These are phyloP conservation scores for Pipra filicauda DNA, from an alignment of 2,113 vertebrate genomes.

Conservation along the genomic window DNA sequence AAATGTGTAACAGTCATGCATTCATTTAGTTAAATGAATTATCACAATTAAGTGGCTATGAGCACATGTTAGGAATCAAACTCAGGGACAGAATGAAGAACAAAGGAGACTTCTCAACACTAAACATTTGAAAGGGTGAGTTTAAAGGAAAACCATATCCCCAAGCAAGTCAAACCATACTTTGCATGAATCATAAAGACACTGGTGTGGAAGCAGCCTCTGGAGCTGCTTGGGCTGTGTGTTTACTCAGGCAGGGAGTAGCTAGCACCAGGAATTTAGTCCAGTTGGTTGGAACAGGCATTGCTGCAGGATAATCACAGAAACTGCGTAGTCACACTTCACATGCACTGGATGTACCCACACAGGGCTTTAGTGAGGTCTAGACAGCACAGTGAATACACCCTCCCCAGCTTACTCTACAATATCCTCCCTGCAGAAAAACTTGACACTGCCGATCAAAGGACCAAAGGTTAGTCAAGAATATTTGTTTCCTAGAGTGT, in stretches of 20 bases:
- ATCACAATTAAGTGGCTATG: not conserved
- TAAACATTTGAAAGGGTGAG: not conserved
- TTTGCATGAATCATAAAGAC: not conserved
- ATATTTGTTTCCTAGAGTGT: not conserved
- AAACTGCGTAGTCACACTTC: not conserved
- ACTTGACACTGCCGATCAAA: not conserved
- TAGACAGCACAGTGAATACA: not conserved
- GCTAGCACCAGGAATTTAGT: not conserved
- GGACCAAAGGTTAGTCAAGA: not conserved
- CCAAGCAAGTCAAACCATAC: not conserved
- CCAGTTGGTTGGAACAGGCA: not conserved
- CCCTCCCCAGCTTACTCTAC: not conserved
- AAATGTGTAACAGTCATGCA: not conserved
- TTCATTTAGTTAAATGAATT: not conserved
- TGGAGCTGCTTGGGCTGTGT: not conserved
- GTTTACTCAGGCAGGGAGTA: not conserved
- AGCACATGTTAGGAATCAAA: not conserved
- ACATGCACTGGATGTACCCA: rapidly evolving
- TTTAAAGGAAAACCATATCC: not conserved
- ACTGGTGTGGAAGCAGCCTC: not conserved
- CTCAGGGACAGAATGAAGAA: not conserved
- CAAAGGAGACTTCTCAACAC: not conserved
- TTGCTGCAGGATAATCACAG: not conserved
- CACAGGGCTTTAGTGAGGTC: not conserved
- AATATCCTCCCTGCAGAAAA: not conserved